These are phyloP conservation scores for Siphonodentalium dalli DNA, from an alignment of 2,888 invertebrate species.

Conservation along the genomic window DNA sequence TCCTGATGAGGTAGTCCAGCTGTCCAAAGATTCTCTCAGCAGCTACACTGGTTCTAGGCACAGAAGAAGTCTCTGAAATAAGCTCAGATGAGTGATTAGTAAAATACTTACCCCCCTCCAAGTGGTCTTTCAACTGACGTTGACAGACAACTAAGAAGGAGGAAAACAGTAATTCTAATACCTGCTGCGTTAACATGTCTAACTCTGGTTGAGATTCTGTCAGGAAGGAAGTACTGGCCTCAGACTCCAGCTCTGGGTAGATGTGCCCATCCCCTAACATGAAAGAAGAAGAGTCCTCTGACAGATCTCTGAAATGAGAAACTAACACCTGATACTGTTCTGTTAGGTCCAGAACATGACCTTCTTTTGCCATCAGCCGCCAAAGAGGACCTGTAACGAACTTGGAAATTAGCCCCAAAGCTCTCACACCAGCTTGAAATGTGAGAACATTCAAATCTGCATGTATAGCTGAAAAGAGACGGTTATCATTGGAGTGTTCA, in stretches of 20 bases:
- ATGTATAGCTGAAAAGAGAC: conserved; percentile 5
- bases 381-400: conserved; percentile 17
- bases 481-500: conserved; percentile 7
- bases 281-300: background rate
- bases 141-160: conserved; percentile 10
- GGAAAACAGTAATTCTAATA: conserved; percentile 2
- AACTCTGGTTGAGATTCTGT: background rate
- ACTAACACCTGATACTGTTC: conserved; percentile 1
- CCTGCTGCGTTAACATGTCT: conserved; percentile 1
- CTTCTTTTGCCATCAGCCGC: conserved; percentile 7
- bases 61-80: background rate
- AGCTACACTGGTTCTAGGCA: no score
- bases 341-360: conserved; percentile 5
- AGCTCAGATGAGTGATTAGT: conserved; percentile 6
- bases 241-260: background rate
- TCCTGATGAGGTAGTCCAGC: conserved; percentile 7
- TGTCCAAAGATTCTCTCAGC: conserved; percentile 6
- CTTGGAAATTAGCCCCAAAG: conserved; percentile 15
- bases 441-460: conserved; percentile 7
- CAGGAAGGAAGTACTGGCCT: background rate
- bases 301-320: background rate
- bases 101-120: conserved; percentile 10
- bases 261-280: conserved; percentile 1
- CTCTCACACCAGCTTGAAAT: conserved; percentile 10
- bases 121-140: no score